Conservation (phyloP, 2,113 vertebrate species). For the Malurus melanocephalus region DNA sequence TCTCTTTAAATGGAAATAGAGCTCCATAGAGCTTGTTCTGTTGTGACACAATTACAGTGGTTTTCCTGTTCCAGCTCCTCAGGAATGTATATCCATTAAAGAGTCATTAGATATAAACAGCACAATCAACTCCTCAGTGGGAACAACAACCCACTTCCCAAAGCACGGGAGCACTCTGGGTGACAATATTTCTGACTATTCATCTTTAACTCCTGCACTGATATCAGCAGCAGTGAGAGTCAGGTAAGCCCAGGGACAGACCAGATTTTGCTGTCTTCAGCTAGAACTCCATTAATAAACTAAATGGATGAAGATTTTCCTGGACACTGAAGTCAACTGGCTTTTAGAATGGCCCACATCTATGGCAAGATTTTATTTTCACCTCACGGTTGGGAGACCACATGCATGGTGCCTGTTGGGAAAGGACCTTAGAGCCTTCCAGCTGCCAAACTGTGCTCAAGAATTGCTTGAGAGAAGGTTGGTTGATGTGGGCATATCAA, state of each 20-base stretch:
- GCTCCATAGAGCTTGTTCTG: neutral
- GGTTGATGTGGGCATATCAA: neutral
- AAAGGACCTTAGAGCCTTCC: neutral
- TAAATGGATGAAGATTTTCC: neutral
- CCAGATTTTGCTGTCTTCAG: neutral
- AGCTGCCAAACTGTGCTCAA: neutral
- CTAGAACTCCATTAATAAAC: neutral
- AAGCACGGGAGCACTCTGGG: neutral
- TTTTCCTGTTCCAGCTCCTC: neutral
- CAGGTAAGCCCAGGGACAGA: neutral
- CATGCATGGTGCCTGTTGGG: fast-evolving
- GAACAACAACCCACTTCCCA: neutral
- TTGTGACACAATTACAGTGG: neutral
- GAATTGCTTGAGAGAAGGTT: neutral
- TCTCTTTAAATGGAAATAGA: neutral
- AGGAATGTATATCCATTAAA: neutral
- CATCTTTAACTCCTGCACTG: neutral
- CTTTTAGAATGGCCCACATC: neutral
- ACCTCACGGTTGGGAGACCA: fast-evolving
- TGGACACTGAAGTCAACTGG: neutral
- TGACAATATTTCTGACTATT: neutral
- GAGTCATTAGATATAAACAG: neutral
- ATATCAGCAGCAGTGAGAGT: neutral
- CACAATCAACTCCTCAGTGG: neutral
- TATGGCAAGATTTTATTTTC: neutral